Percentiles rank a stretch among this genome's conserved stretches.
Conservation (phyloP, 2,113 vertebrate species). For the Mystacornis crossleyi region DNA sequence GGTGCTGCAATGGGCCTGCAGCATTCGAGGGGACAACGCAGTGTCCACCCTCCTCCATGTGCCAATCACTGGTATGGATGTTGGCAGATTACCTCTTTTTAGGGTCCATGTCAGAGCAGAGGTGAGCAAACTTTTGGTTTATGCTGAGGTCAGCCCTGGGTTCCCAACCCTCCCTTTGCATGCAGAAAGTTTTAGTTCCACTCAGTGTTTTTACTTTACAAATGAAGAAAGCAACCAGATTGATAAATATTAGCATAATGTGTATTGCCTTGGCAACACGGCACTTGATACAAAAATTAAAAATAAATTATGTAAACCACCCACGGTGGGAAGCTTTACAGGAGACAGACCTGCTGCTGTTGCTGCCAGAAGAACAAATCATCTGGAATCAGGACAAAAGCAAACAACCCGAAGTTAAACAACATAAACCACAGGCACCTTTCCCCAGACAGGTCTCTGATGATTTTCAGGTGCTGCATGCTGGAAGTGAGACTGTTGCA, state of each 20-base stretch:
- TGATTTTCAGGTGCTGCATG: neutral
- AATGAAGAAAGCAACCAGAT: constrained; percentile 41
- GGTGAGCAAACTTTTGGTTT: neutral
- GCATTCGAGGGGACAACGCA: neutral
- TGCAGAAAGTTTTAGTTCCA: neutral
- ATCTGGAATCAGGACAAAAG: constrained; percentile 42
- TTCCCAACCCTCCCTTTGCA: neutral
- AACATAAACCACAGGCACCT: neutral
- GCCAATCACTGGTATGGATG: neutral
- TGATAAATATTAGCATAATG: constrained; percentile 67
- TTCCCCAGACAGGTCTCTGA: neutral
- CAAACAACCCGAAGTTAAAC: neutral
- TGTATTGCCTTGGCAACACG: constrained; percentile 59
- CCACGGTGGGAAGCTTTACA: neutral
- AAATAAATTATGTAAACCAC: constrained; percentile 62
- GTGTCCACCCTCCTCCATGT: neutral
- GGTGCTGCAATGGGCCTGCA: neutral
- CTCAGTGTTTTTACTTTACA: constrained; percentile 8
- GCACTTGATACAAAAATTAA: constrained; percentile 58
- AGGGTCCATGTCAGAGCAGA: neutral
- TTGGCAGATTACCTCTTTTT: neutral
- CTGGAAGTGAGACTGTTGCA: neutral
- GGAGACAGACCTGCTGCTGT: neutral
- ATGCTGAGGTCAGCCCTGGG: neutral
- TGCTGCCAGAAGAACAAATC: constrained; percentile 26